A percentile compares a stretch with the other conserved stretches of the same genome.
Evolutionary conservation across 1,140 invertebrate species (phyloP).

Genomic region (Drosophila sucinea): DNA sequence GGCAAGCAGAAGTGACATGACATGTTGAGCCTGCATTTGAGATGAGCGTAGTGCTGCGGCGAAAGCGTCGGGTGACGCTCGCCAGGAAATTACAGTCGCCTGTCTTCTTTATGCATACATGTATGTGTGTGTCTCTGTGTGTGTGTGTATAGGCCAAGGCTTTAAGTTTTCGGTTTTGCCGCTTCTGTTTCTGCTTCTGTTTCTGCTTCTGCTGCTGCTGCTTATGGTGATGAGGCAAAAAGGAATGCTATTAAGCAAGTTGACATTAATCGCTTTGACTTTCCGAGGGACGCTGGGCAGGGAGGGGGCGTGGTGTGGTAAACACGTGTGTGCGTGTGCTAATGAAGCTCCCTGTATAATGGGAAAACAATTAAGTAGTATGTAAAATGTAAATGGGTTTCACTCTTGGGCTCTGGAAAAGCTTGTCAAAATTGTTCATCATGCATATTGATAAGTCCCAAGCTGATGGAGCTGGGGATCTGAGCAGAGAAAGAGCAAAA

Average conservation of each 20-base stretch:
- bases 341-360: constrained; percentile 58
- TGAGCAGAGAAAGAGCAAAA: constrained; percentile 9
- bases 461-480: constrained; percentile 13
- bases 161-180: constrained; percentile 63
- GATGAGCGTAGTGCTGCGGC: constrained; percentile 20
- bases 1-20: constrained; percentile 56
- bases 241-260: constrained; percentile 80
- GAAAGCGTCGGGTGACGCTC: neutral
- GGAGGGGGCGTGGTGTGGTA: neutral
- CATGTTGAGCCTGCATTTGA: constrained; percentile 76
- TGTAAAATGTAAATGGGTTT: constrained; percentile 69
- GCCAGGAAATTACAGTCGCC: constrained; percentile 58
- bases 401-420: constrained; percentile 37
- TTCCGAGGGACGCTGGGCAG: constrained; percentile 23
- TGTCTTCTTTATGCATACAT: constrained; percentile 18
- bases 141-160: constrained; percentile 23
- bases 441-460: constrained; percentile 57
- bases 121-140: neutral
- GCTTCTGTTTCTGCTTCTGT: neutral
- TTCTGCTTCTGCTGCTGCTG: constrained; percentile 22
- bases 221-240: constrained; percentile 53
- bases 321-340: constrained; percentile 43
- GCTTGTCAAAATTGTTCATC: constrained; percentile 51
- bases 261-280: constrained; percentile 80
- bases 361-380: constrained; percentile 79